Evolutionary conservation across 2,797 vertebrate species (phyloP), one percentile per base, ranked within the genome.

Genomic region (Mycteria americana): DNA sequence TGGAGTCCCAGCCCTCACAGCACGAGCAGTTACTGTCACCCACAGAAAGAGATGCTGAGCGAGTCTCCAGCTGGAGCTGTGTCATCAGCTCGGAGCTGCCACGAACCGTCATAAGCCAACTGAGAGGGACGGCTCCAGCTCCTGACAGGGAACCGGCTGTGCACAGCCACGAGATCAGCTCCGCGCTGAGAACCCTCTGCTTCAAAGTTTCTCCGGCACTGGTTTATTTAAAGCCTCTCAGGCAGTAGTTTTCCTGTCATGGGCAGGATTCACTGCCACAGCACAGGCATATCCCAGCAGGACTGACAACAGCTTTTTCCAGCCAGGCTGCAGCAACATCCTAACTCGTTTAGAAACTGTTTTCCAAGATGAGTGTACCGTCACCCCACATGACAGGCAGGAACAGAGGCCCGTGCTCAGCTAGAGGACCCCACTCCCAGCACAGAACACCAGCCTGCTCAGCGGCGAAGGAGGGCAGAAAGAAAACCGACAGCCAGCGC

Each of bases 241-340:
- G 27, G 46, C 17, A 1, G 13, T n/a, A 85, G 28, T 9, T 70
- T 83, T 31, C 31, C 85, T 63, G 6, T 39, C 53, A 77, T 0
- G 0, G 39, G 33, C 45, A 68, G 45, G 15, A 30, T 16, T 63
- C 57, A 65, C 33, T 22, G 3, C 10, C 18, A 31, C 0, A 1
- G 51, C 73, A 64, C 53, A 60, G 22, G 11, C 31, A 13, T 21
- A 28, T 17, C 56, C 67, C 10, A 41, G 25, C 28, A 75, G 35
- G 48, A 43, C 35, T 16, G 28, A 69, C 12, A 56, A 65, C 11
- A 45, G 27, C 35, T 54, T 93, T 63, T 69, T 46, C 72, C 54
- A 91, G 23, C 15, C 4, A 2, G 68, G 72, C n/a, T 41, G 70
- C 15, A 62, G 30, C 72, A 65, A n/a, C 0, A 0, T 39, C 56